Percentiles rank a stretch among this genome's conserved stretches.
These are phyloP conservation scores for Oxytorus armatus DNA, from an alignment of 2,888 invertebrate species.

Conservation along the genomic window DNA sequence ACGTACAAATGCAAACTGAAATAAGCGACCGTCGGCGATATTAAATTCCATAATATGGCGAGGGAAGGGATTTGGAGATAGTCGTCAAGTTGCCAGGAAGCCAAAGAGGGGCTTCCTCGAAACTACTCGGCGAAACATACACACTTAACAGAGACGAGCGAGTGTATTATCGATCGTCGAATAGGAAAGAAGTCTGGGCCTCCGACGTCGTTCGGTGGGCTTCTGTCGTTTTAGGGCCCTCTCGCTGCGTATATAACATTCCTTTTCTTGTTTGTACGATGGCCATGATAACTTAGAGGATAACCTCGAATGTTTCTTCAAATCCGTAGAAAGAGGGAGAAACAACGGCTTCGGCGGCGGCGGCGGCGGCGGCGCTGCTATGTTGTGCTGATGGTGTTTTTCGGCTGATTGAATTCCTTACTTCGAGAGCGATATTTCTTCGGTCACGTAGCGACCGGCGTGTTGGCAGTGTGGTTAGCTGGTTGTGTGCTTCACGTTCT, in stretches of 20 bases:
- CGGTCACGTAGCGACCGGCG: conserved; percentile 85
- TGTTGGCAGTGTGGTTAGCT: conserved; percentile 99
- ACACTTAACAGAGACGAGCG: conserved; percentile 15
- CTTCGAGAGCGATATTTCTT: conserved; percentile 27
- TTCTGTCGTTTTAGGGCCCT: not conserved
- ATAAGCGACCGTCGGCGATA: conserved; percentile 17
- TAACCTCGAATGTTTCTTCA: conserved; percentile 5
- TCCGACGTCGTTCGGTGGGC: not conserved
- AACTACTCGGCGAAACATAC: conserved; percentile 2
- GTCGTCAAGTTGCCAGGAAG: conserved; percentile 18
- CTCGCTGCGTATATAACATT: not conserved
- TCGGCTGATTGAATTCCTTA: conserved; percentile 31
- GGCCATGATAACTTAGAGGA: not conserved
- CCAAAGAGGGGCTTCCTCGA: conserved; percentile 8
- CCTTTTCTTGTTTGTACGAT: not conserved
- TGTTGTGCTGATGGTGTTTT: not conserved
- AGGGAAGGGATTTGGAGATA: conserved; percentile 13
- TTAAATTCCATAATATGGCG: conserved; percentile 7
- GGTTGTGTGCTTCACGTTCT: conserved; percentile 91
- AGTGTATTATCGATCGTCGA: conserved; percentile 45
- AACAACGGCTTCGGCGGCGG: not conserved
- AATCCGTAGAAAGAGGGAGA: not conserved
- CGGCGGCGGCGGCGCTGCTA: conserved; percentile 16
- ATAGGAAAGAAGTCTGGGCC: conserved; percentile 25
- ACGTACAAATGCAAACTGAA: conserved; percentile 6